A percentile compares a stretch with the other conserved stretches of the same genome.
These are phyloP conservation scores for Argyresthia goedartella DNA, from an alignment of 2,888 invertebrate species.

Conservation along the genomic window DNA sequence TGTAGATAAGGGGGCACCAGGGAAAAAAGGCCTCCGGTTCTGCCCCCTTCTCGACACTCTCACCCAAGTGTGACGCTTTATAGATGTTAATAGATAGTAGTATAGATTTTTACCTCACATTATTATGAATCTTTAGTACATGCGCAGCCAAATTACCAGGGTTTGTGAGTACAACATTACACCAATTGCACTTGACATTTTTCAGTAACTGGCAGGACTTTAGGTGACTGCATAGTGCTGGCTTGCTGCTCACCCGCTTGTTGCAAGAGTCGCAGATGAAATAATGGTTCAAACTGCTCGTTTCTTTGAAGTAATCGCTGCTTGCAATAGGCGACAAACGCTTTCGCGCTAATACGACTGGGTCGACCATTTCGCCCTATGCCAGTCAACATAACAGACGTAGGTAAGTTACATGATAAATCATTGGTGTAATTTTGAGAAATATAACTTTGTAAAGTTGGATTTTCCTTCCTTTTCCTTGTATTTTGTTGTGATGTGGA, in stretches of 20 bases:
- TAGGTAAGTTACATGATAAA: too few relatives aligned
- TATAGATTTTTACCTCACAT: not conserved
- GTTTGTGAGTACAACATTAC: constrained; percentile 21
- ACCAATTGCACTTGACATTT: constrained; percentile 18
- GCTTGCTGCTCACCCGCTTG: constrained; percentile 11
- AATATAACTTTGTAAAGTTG: too few relatives aligned
- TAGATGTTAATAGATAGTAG: too few relatives aligned
- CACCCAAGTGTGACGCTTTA: too few relatives aligned
- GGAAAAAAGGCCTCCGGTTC: too few relatives aligned
- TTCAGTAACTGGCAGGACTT: not conserved
- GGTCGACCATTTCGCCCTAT: not conserved
- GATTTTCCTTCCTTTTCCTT: too few relatives aligned
- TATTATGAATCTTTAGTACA: constrained; percentile 16
- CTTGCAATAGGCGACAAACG: not conserved
- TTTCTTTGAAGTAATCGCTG: not conserved
- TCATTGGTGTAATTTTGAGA: too few relatives aligned
- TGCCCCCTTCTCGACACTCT: too few relatives aligned
- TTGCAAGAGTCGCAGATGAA: constrained; percentile 11
- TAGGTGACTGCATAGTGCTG: constrained; percentile 7
- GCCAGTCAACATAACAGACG: too few relatives aligned
- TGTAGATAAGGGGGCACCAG: too few relatives aligned
- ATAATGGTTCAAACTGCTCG: constrained; percentile 1
- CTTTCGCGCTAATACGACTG: not conserved
- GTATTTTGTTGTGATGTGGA: too few relatives aligned
- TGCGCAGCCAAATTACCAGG: constrained; percentile 22